Base-by-base conservation (phyloP, 2,888 invertebrate genomes). In the Blera fallax region DNA sequence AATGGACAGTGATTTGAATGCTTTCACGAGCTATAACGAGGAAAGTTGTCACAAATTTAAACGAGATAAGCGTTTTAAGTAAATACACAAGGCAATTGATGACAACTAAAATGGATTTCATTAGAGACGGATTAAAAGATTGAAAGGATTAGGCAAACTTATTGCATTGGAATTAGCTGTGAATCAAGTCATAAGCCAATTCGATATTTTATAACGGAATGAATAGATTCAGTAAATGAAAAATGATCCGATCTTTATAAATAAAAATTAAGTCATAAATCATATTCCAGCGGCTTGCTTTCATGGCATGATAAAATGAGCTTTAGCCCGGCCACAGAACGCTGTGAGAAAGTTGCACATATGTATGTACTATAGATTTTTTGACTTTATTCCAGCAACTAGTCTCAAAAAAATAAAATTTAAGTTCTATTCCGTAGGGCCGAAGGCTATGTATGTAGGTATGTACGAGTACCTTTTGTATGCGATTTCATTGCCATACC, bases 21-120 rank as follows among this genome's bases (percentile, higher is more conserved):
- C 79, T 84, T 79, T 84, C 79, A 65, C 79, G 37, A 40, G 37
- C 40, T 10, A 54, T 16, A 40, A 16, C 8, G 21, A 64, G 64
- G 70, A 72, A 78, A 72, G 64, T n/a, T 3, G 27, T 45, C 32
- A 48, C n/a, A 48, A 43, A 2, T 16, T 45, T 29, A 10, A 43
- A 3, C 10, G 43, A 27, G n/a, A 24, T 24, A 8, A 24, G 21
- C 16, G 24, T 24, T 21, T 2, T n/a, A 11, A 56, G 16, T 18
- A 11, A 14, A 21, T 34, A 34, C 11, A 54, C 32, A 32, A 16
- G 3, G 24, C 32, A 21, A 7, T 10, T 21, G 10, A 4, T 43
- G 18, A 40, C 48, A n/a, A 16, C 1, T 2, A 48, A 34, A 58
- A 70, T 45, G 24, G 45, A 37, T 37, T 67, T 52, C 52, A 27